These are phyloP conservation scores for Lordiphosa stackelbergi DNA, from an alignment of 1,140 invertebrate genomes.

Conservation along the genomic window DNA sequence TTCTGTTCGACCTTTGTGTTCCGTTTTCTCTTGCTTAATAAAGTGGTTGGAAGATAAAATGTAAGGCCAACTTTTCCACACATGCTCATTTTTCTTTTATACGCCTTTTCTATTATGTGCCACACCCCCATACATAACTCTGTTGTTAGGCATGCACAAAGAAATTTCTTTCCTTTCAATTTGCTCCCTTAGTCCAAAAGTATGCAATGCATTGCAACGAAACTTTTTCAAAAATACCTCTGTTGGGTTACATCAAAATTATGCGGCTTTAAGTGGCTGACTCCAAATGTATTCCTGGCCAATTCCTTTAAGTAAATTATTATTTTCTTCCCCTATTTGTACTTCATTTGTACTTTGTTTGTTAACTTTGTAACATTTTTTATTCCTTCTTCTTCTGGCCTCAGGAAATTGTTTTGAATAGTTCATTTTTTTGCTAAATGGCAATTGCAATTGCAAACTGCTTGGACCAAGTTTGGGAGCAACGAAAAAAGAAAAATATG, in stretches of 20 bases:
- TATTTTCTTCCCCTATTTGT: too few relatives aligned
- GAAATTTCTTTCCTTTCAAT: conserved; percentile 35
- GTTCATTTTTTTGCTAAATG: conserved; percentile 40
- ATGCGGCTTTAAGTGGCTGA: conserved; percentile 3
- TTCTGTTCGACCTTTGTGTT: not conserved
- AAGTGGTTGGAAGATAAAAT: conserved; percentile 52
- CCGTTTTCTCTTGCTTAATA: conserved; percentile 42
- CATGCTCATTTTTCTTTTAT: conserved; percentile 3
- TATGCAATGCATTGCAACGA: conserved; percentile 9
- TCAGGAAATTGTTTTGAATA: conserved; percentile 69
- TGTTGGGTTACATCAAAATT: too few relatives aligned
- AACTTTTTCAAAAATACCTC: conserved; percentile 31
- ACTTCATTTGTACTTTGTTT: conserved; percentile 42
- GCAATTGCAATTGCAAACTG: conserved; percentile 49
- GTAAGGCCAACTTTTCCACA: conserved; percentile 45
- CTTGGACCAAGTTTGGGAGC: conserved; percentile 6
- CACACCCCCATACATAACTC: conserved; percentile 34
- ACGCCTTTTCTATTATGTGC: conserved; percentile 20
- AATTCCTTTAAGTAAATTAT: conserved; percentile 1
- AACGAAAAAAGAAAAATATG: conserved; percentile 13
- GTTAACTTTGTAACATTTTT: conserved; percentile 34
- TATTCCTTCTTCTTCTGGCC: conserved; percentile 11
- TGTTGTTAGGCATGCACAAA: conserved; percentile 38
- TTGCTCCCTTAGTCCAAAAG: conserved; percentile 15
- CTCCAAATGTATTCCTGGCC: not conserved